phyloP scores from a whole-genome alignment of 2,797 vertebrate species.

The Denticeps clupeoides region DNA sequence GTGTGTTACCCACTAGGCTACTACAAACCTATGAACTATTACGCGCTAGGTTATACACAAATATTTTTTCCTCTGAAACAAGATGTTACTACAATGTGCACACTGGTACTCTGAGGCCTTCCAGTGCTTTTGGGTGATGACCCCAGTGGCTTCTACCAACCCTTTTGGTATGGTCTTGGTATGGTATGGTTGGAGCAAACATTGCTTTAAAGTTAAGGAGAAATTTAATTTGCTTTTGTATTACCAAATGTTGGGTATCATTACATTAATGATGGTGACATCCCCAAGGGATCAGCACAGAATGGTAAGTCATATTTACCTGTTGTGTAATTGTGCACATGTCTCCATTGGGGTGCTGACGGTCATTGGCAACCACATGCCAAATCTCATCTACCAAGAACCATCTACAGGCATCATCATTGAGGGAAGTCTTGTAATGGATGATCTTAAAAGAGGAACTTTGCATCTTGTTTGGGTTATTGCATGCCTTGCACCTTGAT shows the following conservation, averaged over 20 bases:
- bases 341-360: neutral
- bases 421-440: neutral
- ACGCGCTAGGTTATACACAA: too few relatives aligned
- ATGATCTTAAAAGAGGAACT: neutral
- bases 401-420: neutral
- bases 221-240: neutral
- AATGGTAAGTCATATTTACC: too few relatives aligned
- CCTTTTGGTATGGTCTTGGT: slow-evolving; percentile 20
- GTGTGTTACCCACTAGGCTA: neutral
- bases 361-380: neutral
- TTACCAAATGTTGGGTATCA: too few relatives aligned
- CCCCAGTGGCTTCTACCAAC: slow-evolving; percentile 24
- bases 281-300: too few relatives aligned
- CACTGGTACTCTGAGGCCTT: slow-evolving; percentile 19
- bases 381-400: neutral
- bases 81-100: slow-evolving; percentile 18
- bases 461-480: slow-evolving; percentile 2
- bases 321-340: too few relatives aligned
- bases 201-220: too few relatives aligned
- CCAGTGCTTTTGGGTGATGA: slow-evolving; percentile 21
- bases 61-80: slow-evolving; percentile 11
- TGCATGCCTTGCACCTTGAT: neutral
- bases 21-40: slow-evolving; percentile 1
- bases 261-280: neutral
- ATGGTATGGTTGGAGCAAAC: neutral